phyloP scores from a whole-genome alignment of 2,888 invertebrate species.

The Troides aeacus region DNA sequence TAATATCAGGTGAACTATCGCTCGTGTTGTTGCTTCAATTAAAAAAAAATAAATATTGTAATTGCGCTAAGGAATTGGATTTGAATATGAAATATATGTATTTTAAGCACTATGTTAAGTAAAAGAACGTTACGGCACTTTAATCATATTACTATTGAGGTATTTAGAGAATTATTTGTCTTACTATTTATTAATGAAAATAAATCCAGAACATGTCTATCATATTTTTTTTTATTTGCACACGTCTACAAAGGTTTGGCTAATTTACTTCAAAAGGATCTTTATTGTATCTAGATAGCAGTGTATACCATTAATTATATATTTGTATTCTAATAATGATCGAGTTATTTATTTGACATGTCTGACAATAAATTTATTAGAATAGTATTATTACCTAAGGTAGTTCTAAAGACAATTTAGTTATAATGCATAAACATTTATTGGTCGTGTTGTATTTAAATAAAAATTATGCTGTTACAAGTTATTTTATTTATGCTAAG shows the following conservation, averaged over 20 bases:
- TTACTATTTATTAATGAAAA: not conserved
- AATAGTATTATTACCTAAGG: slow-evolving; percentile 66
- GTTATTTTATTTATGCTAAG: slow-evolving; percentile 27
- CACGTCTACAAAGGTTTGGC: not conserved
- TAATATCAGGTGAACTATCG: too few relatives aligned
- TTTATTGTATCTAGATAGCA: not conserved
- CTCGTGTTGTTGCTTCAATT: too few relatives aligned
- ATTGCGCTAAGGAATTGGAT: slow-evolving; percentile 24
- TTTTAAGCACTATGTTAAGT: slow-evolving; percentile 14
- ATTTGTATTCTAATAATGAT: slow-evolving; percentile 6
- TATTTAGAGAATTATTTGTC: slow-evolving; percentile 6
- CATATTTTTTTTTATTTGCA: slow-evolving; percentile 3
- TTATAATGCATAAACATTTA: slow-evolving; percentile 61
- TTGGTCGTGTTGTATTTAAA: slow-evolving; percentile 75
- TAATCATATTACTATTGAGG: slow-evolving; percentile 6
- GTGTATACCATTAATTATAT: not conserved
- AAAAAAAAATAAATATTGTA: not conserved
- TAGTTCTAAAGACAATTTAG: slow-evolving; percentile 61
- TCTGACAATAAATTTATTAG: slow-evolving; percentile 74
- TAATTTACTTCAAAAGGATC: not conserved
- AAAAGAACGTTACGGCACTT: slow-evolving; percentile 17
- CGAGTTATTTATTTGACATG: slow-evolving; percentile 60
- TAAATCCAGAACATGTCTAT: slow-evolving; percentile 21
- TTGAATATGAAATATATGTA: slow-evolving; percentile 3
- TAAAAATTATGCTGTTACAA: slow-evolving; percentile 68